Evolutionary conservation across 2,888 invertebrate species (phyloP).

Genomic region (Pollenia amentaria): DNA sequence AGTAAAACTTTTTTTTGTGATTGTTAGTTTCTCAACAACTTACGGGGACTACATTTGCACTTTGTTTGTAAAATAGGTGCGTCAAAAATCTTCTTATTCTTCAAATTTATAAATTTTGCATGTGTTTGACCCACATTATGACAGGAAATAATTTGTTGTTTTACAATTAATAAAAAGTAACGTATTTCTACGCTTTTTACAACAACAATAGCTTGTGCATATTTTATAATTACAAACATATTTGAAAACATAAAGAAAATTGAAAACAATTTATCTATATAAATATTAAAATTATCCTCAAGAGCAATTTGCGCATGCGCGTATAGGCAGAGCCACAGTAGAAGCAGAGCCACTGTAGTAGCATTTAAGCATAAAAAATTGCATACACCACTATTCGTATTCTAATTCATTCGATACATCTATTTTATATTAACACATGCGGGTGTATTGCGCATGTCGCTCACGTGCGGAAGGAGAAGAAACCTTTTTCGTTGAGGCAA

Average conservation of each 20-base stretch:
- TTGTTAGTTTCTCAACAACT: neutral
- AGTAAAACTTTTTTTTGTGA: no score
- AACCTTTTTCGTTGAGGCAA: slow-evolving; percentile 8
- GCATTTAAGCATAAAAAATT: slow-evolving; percentile 40
- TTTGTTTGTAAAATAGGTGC: neutral
- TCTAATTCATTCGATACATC: neutral
- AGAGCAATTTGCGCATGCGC: slow-evolving; percentile 30
- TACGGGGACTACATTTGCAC: neutral
- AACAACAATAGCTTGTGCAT: slow-evolving; percentile 3
- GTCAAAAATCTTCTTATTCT: neutral
- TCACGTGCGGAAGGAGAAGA: slow-evolving; percentile 44
- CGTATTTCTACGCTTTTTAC: slow-evolving; percentile 32
- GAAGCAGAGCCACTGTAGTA: neutral
- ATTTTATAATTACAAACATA: slow-evolving; percentile 21
- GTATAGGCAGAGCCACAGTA: neutral
- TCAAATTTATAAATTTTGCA: slow-evolving; percentile 49
- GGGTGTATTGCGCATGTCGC: slow-evolving; percentile 58
- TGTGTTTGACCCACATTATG: slow-evolving; percentile 65
- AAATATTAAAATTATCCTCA: slow-evolving; percentile 10
- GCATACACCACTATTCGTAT: slow-evolving; percentile 28
- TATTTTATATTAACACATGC: slow-evolving; percentile 4
- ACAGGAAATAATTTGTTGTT: slow-evolving; percentile 60
- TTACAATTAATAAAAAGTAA: slow-evolving; percentile 65
- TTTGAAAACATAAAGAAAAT: neutral
- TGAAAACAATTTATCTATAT: neutral